These are phyloP conservation scores for Tribolium castaneum DNA, from an alignment of 1,140 invertebrate species.

Conservation along the genomic window DNA sequence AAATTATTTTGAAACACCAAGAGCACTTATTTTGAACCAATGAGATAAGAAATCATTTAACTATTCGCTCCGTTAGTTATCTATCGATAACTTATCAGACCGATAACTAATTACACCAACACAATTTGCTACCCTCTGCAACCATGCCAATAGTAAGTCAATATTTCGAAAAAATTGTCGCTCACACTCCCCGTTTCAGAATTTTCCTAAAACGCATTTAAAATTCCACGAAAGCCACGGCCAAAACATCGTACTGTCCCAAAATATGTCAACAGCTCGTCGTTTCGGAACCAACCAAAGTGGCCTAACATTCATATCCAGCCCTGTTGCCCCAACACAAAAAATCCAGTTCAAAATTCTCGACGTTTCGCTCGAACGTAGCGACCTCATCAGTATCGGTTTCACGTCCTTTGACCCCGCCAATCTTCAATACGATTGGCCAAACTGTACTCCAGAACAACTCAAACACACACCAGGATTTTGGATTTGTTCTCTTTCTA, in stretches of 20 bases:
- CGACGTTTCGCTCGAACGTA: background rate
- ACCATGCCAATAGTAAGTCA: too few species aligned
- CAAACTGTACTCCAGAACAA: background rate
- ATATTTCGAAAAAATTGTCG: too few species aligned
- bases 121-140: too few species aligned
- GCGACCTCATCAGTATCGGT: background rate
- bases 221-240: constrained; percentile 10
- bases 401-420: constrained; percentile 1
- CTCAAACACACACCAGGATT: background rate
- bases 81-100: too few species aligned
- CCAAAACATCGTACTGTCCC: background rate
- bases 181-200: too few species aligned
- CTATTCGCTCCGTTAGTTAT: too few species aligned
- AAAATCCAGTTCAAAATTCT: background rate
- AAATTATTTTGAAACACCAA: too few species aligned
- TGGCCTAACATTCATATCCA: background rate
- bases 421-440: background rate
- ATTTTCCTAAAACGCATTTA: too few species aligned
- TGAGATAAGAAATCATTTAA: too few species aligned
- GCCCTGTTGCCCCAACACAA: background rate
- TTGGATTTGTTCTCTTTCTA: background rate
- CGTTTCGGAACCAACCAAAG: background rate
- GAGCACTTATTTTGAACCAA: too few species aligned
- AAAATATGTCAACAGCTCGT: background rate
- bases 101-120: too few species aligned